Evolutionary conservation across 2,888 invertebrate genomes (phyloP), one percentile per base, ranked within the genome.

Genomic region (Agrochola lota): DNA sequence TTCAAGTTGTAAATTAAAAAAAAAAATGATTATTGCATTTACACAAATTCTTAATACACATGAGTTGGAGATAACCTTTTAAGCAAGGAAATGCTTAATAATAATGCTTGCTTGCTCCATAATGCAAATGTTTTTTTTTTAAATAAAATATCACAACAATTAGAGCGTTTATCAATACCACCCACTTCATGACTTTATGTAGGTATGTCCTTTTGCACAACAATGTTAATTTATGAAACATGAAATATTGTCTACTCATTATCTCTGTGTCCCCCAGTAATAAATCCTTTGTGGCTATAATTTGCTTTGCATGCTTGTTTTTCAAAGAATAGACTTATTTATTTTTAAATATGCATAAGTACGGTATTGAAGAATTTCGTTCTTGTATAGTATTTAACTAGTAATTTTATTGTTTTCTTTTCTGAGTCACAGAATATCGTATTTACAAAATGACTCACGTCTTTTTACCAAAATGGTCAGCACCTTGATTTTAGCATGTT

Each of bases 201-300:
- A 57, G 11, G 0, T 6, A 59, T 66, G 71, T 87, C 85, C 80
- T 89, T 80, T 91, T 81, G 79, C 91, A 91, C 73, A 69, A 64
- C 40, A 71, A 52, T 91, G 90, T 86, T 92, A 92, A 93, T 91
- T 88, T 87, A 89, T 77, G 70, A 87, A 85, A 84, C 92, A 92
- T 91, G 91, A 86, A 82, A 79, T 74, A 68, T 75, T 82, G 74
- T 64, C 75, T 74, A 76, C 83, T 74, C 71, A 71, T 59, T 79
- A 83, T 83, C 23, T 84, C 40, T 57, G 7, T 52, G 17, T 40
- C 23, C 35, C 46, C 15, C 15, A 46, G 26, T 68, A 71, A 64
- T 63, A 71, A 60, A 69, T 59, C 52, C 62, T 82, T 60, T 78
- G 30, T 78, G 20, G n/a, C 60, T 64, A 55, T 40, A 71, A 66